phyloP scores from a whole-genome alignment of 1,140 invertebrate species.

The Zaprionus vittiger region DNA sequence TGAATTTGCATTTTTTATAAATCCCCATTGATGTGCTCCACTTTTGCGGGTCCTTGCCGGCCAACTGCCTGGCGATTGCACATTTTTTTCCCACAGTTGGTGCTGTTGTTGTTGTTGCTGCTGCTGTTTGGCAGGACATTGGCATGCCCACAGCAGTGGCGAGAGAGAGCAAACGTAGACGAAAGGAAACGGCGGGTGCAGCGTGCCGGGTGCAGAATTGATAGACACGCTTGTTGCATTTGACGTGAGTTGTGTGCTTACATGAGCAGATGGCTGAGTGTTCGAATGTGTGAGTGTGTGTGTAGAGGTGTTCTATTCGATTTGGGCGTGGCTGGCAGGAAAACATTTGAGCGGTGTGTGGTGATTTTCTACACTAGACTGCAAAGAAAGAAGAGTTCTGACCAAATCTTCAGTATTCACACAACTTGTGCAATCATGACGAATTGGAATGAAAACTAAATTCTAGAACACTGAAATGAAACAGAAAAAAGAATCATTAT shows the following conservation, averaged over 20 bases:
- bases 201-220: conserved; percentile 28
- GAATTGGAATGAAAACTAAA: not conserved
- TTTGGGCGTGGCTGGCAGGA: conserved; percentile 9
- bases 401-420: too few species aligned
- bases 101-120: conserved; percentile 5
- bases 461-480: not conserved
- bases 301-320: conserved; percentile 10
- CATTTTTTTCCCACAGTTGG: conserved; percentile 27
- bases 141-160: conserved; percentile 38
- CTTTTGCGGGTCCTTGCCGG: conserved; percentile 44
- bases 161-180: conserved; percentile 33
- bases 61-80: conserved; percentile 60
- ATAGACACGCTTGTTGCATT: conserved; percentile 66
- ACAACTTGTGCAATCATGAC: not conserved
- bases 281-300: conserved; percentile 2
- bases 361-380: conserved; percentile 1
- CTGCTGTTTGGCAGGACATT: conserved; percentile 32
- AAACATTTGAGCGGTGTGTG: not conserved
- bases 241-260: conserved; percentile 28
- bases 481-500: not conserved
- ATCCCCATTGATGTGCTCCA: conserved; percentile 80
- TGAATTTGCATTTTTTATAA: conserved; percentile 83
- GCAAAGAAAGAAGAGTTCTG: not conserved
- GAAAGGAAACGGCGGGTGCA: conserved; percentile 16
- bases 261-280: conserved; percentile 5